A percentile compares a stretch with the other conserved stretches of the same genome.
These are phyloP conservation scores for Eurytoma adleriae DNA, from an alignment of 2,888 invertebrate species.

Conservation along the genomic window DNA sequence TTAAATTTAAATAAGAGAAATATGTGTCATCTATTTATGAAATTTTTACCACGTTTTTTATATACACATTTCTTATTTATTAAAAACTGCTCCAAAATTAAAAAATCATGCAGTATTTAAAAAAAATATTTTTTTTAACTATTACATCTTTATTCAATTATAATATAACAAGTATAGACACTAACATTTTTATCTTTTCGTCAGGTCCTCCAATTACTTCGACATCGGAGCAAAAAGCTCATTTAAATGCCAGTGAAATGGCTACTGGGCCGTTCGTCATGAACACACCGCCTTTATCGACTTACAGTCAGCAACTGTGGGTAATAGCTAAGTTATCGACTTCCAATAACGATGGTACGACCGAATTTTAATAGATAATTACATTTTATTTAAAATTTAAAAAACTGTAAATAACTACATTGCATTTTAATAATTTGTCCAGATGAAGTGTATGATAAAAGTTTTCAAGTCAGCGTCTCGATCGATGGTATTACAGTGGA, in stretches of 20 bases:
- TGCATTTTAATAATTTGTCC: conserved; percentile 64
- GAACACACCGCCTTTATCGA: conserved; percentile 89
- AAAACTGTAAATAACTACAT: conserved; percentile 25
- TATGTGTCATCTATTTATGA: neutral
- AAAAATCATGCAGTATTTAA: neutral
- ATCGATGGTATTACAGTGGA: conserved; percentile 90
- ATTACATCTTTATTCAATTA: neutral
- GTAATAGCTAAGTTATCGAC: conserved; percentile 90
- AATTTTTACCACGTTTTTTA: too few relatives aligned
- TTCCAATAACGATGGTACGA: conserved; percentile 88
- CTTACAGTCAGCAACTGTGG: conserved; percentile 96
- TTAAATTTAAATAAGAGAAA: neutral
- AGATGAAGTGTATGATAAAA: conserved; percentile 95
- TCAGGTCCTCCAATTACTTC: conserved; percentile 88
- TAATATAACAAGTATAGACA: neutral
- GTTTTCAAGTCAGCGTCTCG: conserved; percentile 90
- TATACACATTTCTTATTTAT: too few relatives aligned
- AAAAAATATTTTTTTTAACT: conserved; percentile 4
- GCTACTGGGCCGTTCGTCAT: conserved; percentile 90
- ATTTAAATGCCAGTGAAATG: conserved; percentile 81
- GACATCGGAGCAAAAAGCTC: conserved; percentile 80
- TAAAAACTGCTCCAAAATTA: neutral
- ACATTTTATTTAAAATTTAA: neutral
- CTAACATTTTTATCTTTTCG: conserved; percentile 52
- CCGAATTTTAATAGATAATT: conserved; percentile 4